Evolutionary conservation across 2,797 vertebrate species (phyloP).

Genomic region (Champsocephalus esox): DNA sequence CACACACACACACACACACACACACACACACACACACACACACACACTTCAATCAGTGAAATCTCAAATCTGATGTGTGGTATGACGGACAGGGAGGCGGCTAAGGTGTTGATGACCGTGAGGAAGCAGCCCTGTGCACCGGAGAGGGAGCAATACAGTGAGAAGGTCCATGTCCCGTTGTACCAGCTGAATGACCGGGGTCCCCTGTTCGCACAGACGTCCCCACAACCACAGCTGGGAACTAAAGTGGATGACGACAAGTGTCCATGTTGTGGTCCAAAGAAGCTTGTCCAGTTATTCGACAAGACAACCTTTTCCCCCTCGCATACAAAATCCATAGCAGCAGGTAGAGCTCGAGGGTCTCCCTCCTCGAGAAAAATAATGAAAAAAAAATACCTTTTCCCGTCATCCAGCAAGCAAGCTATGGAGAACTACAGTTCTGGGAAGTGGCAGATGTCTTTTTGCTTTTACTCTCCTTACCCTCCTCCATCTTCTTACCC

Average conservation of each 20-base stretch:
- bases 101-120: constrained; percentile 59
- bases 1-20: constrained; percentile 29
- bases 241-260: constrained; percentile 73
- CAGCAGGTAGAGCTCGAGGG: constrained; percentile 86
- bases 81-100: constrained; percentile 61
- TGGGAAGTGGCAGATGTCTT: constrained; percentile 80
- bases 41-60: constrained; percentile 72
- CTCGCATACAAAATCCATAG: constrained; percentile 83
- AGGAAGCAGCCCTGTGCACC: constrained; percentile 72
- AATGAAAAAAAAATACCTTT: constrained; percentile 53
- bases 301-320: constrained; percentile 63
- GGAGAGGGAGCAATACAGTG: constrained; percentile 84
- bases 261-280: constrained; percentile 76
- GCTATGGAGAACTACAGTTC: constrained; percentile 82
- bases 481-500: constrained; percentile 51
- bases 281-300: constrained; percentile 75
- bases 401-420: constrained; percentile 77
- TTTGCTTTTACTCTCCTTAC: constrained; percentile 57
- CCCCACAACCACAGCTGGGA: constrained; percentile 66
- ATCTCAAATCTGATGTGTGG: constrained; percentile 57
- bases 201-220: constrained; percentile 61
- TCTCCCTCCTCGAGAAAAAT: constrained; percentile 70
- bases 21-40: constrained; percentile 18
- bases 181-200: constrained; percentile 73
- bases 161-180: constrained; percentile 85